Percentiles rank a stretch among this genome's conserved stretches.
Conservation (phyloP, 2,113 vertebrate genomes). For the Illadopsis cleaveri region DNA sequence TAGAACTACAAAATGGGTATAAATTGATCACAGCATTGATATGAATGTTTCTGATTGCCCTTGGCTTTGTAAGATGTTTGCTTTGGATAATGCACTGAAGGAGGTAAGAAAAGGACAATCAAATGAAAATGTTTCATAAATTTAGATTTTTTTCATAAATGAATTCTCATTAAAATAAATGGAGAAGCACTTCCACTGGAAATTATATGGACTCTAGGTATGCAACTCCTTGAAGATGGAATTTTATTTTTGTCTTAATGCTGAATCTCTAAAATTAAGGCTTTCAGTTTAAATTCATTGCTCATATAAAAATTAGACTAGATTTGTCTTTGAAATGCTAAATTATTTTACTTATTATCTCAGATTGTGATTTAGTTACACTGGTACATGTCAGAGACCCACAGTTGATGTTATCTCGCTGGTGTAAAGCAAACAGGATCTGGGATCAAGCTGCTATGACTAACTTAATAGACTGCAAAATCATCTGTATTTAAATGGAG, state of each 20-base stretch:
- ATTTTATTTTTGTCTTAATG: neutral
- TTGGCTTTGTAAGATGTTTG: neutral
- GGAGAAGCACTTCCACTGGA: neutral
- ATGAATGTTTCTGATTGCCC: neutral
- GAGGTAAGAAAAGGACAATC: neutral
- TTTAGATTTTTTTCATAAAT: neutral
- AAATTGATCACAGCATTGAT: neutral
- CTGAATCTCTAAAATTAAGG: neutral
- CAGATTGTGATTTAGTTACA: neutral
- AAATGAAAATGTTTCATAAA: neutral
- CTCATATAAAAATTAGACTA: neutral
- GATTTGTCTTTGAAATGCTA: neutral
- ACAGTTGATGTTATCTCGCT: neutral
- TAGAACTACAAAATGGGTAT: neutral
- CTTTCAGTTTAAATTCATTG: neutral
- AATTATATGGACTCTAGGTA: neutral
- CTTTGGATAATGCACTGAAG: neutral
- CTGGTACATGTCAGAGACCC: neutral
- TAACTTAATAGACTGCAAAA: constrained; percentile 8
- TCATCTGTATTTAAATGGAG: constrained; percentile 19
- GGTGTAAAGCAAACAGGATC: neutral
- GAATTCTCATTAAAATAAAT: neutral
- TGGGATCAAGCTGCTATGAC: neutral
- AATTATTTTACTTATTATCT: neutral
- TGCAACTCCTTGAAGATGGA: neutral